These are phyloP conservation scores for Athripsodes cinereus DNA, from an alignment of 2,888 invertebrate species.

Conservation along the genomic window DNA sequence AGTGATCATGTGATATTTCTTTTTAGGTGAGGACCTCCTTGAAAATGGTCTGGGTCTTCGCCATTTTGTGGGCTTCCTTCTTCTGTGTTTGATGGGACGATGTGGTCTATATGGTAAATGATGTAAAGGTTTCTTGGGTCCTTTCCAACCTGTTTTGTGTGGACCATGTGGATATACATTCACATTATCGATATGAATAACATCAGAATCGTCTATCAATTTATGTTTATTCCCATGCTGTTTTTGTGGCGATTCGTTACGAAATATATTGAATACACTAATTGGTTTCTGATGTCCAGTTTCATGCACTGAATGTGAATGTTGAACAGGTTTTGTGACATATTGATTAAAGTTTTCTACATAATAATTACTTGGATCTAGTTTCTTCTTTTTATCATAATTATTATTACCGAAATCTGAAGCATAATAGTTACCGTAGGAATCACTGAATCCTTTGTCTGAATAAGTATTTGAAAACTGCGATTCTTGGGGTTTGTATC, in stretches of 20 bases:
- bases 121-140: conserved; percentile 7
- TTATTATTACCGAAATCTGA: neutral
- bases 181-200: conserved; percentile 19
- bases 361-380: conserved; percentile 19
- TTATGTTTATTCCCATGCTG: conserved; percentile 4
- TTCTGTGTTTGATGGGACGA: conserved; percentile 16
- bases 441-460: conserved; percentile 10
- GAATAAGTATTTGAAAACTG: conserved; percentile 6
- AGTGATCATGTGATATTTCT: conserved; percentile 10
- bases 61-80: conserved; percentile 19
- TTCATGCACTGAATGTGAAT: neutral
- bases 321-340: conserved; percentile 9
- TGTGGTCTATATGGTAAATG: conserved; percentile 8
- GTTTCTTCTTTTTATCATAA: conserved; percentile 7
- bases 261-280: conserved; percentile 18
- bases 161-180: conserved; percentile 22
- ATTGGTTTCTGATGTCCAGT: conserved; percentile 11
- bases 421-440: conserved; percentile 6
- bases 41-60: conserved; percentile 7
- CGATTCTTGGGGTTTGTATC: neutral
- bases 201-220: conserved; percentile 6
- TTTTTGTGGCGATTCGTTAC: conserved; percentile 6
- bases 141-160: conserved; percentile 9
- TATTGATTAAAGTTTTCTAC: conserved; percentile 22
- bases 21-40: conserved; percentile 6